These are phyloP conservation scores for Sebastes paucispinis DNA, from an alignment of 2,797 vertebrate species.

Conservation along the genomic window DNA sequence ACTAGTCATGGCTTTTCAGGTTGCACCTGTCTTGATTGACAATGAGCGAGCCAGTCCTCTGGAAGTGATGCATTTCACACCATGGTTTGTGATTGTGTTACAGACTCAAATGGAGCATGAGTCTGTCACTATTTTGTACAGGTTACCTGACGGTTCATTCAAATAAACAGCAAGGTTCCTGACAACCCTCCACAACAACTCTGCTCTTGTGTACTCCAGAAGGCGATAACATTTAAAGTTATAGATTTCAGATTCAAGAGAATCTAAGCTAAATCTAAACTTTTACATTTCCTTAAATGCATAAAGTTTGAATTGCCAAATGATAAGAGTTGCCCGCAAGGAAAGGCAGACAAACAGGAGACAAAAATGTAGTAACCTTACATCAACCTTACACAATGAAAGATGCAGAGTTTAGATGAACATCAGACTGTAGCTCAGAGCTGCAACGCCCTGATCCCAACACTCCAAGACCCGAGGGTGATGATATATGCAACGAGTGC, in stretches of 20 bases:
- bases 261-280: neutral
- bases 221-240: neutral
- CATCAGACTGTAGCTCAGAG: neutral
- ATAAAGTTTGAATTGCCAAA: neutral
- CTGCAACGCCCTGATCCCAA: neutral
- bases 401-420: neutral
- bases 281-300: neutral
- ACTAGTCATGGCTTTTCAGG: neutral
- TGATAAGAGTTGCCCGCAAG: neutral
- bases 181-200: neutral
- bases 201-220: neutral
- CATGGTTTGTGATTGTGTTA: neutral
- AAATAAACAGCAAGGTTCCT: neutral
- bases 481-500: neutral
- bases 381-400: neutral
- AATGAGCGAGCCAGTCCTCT: neutral
- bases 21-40: constrained; percentile 10
- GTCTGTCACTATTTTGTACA: neutral
- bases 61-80: neutral
- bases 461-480: neutral
- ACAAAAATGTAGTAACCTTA: neutral
- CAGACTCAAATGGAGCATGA: constrained; percentile 3
- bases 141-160: neutral
- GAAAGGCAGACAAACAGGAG: neutral
- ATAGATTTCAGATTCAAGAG: constrained; percentile 2